These are phyloP conservation scores for Neoascia interrupta DNA, from an alignment of 2,888 invertebrate genomes.

Conservation along the genomic window DNA sequence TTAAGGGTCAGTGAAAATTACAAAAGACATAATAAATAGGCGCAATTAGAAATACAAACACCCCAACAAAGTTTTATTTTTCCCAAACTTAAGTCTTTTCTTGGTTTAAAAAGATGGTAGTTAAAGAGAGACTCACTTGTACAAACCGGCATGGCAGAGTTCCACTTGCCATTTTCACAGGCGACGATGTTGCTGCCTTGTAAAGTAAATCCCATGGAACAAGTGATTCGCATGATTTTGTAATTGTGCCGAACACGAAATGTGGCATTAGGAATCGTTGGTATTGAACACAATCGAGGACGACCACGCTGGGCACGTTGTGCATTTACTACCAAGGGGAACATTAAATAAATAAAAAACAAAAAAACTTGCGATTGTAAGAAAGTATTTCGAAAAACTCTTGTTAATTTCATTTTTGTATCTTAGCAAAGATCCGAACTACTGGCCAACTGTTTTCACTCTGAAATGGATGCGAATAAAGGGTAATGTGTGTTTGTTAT, in stretches of 20 bases:
- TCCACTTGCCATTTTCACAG: slow-evolving; percentile 84
- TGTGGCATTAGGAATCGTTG: slow-evolving; percentile 15
- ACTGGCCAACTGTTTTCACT: too few relatives aligned
- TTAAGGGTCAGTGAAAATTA: too few relatives aligned
- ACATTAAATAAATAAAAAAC: too few relatives aligned
- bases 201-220: slow-evolving; percentile 68
- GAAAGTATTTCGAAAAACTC: too few relatives aligned
- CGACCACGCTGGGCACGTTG: slow-evolving; percentile 20
- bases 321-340: not conserved
- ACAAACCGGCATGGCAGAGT: slow-evolving; percentile 85
- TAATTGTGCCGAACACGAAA: slow-evolving; percentile 14
- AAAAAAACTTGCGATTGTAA: too few relatives aligned
- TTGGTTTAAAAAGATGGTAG: not conserved
- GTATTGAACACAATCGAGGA: slow-evolving; percentile 21
- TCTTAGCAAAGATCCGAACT: too few relatives aligned
- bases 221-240: slow-evolving; percentile 70
- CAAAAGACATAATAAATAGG: too few relatives aligned
- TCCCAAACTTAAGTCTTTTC: not conserved
- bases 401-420: too few relatives aligned
- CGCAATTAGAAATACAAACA: too few relatives aligned
- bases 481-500: too few relatives aligned
- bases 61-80: too few relatives aligned
- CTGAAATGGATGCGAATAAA: too few relatives aligned
- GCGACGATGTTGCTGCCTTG: slow-evolving; percentile 72
- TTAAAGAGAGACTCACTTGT: slow-evolving; percentile 83